These are phyloP conservation scores for Ferdinandea cuprea DNA, from an alignment of 2,888 invertebrate genomes.

Conservation along the genomic window DNA sequence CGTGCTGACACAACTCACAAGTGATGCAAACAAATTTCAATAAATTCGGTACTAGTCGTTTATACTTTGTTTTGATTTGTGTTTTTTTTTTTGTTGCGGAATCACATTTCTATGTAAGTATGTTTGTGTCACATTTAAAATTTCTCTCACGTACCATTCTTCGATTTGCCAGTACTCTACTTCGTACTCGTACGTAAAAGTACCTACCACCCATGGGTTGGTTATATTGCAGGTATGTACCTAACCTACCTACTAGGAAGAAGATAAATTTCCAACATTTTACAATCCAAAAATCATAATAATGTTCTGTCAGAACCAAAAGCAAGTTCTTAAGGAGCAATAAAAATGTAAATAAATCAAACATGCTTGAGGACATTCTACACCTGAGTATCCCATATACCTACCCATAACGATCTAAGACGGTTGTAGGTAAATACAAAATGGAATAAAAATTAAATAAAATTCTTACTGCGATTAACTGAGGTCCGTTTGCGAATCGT, in stretches of 20 bases:
- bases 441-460: slow-evolving; percentile 11
- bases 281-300: background rate
- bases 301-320: slow-evolving; percentile 7
- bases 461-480: slow-evolving; percentile 60
- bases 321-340: slow-evolving; percentile 6
- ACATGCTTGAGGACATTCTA: background rate
- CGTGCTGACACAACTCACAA: background rate
- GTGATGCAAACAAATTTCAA: slow-evolving; percentile 12
- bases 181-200: too few species aligned
- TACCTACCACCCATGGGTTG: background rate
- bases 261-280: slow-evolving; percentile 25
- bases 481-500: slow-evolving; percentile 64
- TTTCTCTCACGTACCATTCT: slow-evolving; percentile 17
- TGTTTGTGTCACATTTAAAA: slow-evolving; percentile 1
- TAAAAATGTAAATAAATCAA: slow-evolving; percentile 25
- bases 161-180: slow-evolving; percentile 4
- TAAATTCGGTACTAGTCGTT: slow-evolving; percentile 17
- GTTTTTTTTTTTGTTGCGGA: background rate
- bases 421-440: too few species aligned
- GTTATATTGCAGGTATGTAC: background rate
- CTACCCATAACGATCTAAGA: too few species aligned
- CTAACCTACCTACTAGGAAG: background rate
- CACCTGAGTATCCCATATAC: background rate
- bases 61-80: slow-evolving; percentile 4
- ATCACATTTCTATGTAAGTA: background rate